phyloP scores from a whole-genome alignment of 2,888 invertebrate species.

The Pristionchus mayeri region DNA sequence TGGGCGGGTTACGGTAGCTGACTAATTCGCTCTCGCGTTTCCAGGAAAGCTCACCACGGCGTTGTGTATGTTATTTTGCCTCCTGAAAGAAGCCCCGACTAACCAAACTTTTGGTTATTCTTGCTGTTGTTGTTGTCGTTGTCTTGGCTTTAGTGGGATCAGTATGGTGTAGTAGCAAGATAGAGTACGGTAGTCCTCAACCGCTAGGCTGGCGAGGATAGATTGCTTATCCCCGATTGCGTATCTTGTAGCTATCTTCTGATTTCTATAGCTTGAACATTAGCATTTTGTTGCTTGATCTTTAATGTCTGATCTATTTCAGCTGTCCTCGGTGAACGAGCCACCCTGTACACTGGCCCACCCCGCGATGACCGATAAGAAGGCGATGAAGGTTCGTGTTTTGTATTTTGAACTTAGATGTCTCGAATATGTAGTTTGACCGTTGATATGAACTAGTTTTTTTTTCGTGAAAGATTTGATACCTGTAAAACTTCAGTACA shows the following conservation, averaged over 20 bases:
- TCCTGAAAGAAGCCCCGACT: too few species aligned
- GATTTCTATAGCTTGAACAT: background rate
- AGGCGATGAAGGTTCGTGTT: conserved; percentile 41
- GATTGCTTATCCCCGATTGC: too few species aligned
- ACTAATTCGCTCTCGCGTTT: background rate
- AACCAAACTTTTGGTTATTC: too few species aligned
- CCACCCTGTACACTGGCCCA: background rate
- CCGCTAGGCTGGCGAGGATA: background rate
- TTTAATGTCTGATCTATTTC: background rate
- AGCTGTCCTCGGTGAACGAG: conserved; percentile 19
- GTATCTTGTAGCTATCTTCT: background rate
- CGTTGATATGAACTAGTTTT: too few species aligned
- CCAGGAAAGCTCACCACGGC: too few species aligned
- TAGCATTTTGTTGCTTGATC: conserved; percentile 26
- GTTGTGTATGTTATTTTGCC: too few species aligned
- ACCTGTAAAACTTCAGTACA: too few species aligned
- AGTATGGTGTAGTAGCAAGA: too few species aligned
- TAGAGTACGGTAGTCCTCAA: background rate
- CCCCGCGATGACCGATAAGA: conserved; percentile 36
- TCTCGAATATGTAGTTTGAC: background rate
- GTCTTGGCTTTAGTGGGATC: too few species aligned
- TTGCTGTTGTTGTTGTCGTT: too few species aligned
- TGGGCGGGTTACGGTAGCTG: background rate
- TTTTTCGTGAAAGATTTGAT: too few species aligned
- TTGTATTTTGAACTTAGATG: background rate